Evolutionary conservation across 1,140 invertebrate genomes (phyloP).

Genomic region (Heliconius congener): DNA sequence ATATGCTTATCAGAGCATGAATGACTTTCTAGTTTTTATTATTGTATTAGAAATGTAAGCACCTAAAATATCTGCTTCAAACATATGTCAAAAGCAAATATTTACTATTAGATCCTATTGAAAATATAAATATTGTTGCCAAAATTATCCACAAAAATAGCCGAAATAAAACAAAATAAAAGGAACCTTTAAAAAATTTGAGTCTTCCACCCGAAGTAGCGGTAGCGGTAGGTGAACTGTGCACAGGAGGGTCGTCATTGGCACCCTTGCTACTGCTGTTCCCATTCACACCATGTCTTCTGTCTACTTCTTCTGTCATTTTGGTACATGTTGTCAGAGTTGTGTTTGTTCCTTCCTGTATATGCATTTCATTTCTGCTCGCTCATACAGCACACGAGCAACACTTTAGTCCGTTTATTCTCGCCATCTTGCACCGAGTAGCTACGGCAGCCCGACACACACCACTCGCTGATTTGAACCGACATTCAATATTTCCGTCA

Average conservation of each 20-base stretch:
- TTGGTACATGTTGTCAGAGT: slow-evolving; percentile 85
- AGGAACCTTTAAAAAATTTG: slow-evolving; percentile 84
- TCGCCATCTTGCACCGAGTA: slow-evolving; percentile 68
- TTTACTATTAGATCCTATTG: background rate
- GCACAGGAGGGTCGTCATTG: slow-evolving; percentile 67
- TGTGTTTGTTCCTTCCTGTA: slow-evolving; percentile 81
- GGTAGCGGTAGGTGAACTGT: slow-evolving; percentile 60
- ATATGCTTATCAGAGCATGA: slow-evolving; percentile 80
- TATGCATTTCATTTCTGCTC: slow-evolving; percentile 81
- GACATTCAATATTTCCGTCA: slow-evolving; percentile 69
- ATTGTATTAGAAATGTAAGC: slow-evolving; percentile 29
- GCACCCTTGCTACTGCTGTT: slow-evolving; percentile 81
- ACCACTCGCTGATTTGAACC: slow-evolving; percentile 59
- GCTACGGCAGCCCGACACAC: slow-evolving; percentile 55
- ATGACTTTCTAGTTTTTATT: slow-evolving; percentile 78
- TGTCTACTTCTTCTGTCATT: slow-evolving; percentile 85
- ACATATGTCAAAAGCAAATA: background rate
- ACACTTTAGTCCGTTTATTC: slow-evolving; percentile 67
- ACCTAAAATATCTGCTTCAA: slow-evolving; percentile 6
- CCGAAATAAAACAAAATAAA: slow-evolving; percentile 36
- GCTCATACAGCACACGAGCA: slow-evolving; percentile 69
- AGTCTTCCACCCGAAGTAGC: slow-evolving; percentile 81
- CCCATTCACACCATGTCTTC: slow-evolving; percentile 84
- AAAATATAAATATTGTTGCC: background rate
- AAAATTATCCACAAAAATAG: background rate